A percentile compares a stretch with the other conserved stretches of the same genome.
Evolutionary conservation across 2,888 invertebrate genomes (phyloP).

Genomic region (Trilocha varians): DNA sequence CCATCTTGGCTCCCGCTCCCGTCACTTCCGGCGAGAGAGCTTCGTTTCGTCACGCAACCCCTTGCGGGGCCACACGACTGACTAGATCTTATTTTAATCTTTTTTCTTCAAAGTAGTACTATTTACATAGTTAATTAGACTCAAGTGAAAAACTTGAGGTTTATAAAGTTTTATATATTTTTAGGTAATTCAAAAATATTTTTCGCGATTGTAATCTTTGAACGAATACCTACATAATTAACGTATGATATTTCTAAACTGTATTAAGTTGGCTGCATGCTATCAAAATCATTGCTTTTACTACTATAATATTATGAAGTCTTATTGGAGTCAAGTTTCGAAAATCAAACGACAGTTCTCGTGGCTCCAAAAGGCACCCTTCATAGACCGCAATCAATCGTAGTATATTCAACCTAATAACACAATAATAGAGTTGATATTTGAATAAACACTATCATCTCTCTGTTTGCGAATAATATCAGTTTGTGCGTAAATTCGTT

Average conservation of each 20-base stretch:
- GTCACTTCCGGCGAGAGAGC: constrained; percentile 47
- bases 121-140: not conserved
- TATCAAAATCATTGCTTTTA: no score
- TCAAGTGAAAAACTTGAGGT: no score
- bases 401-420: not conserved
- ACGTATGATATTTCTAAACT: no score
- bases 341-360: no score
- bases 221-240: no score
- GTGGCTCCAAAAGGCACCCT: not conserved
- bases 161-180: no score
- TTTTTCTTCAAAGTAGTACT: no score
- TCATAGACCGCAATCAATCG: not conserved
- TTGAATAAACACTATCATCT: not conserved
- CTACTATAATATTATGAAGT: no score
- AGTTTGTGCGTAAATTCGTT: constrained; percentile 9
- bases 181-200: no score
- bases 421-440: not conserved
- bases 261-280: no score
- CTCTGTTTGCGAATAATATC: not conserved
- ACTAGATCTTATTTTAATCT: constrained; percentile 15
- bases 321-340: no score
- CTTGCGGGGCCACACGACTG: constrained; percentile 41
- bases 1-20: constrained; percentile 60
- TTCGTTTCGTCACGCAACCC: constrained; percentile 55
- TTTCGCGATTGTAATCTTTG: no score